Evolutionary conservation across 1,140 invertebrate species (phyloP).

Genomic region (Liolophura sinensis): DNA sequence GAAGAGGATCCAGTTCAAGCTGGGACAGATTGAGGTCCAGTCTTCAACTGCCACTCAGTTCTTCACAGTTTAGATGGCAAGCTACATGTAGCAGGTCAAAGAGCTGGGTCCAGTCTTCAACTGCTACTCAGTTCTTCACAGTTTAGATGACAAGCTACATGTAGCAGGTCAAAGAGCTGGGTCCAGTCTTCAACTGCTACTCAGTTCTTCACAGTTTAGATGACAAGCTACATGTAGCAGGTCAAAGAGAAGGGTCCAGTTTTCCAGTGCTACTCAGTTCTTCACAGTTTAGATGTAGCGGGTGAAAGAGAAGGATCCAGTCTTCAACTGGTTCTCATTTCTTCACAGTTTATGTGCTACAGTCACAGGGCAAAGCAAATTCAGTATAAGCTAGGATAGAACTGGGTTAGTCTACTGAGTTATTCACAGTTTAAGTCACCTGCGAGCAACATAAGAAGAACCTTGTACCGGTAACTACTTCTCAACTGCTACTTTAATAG

Average conservation of each 20-base stretch:
- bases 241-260: neutral
- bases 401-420: too few species aligned
- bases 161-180: conserved; percentile 89
- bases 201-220: conserved; percentile 80
- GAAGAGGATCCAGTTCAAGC: conserved; percentile 93
- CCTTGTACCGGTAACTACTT: too few species aligned
- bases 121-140: too few species aligned
- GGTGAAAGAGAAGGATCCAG: conserved; percentile 90
- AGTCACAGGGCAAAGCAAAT: too few species aligned
- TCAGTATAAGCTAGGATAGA: too few species aligned
- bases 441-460: too few species aligned
- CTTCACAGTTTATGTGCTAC: conserved; percentile 70
- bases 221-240: neutral
- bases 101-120: neutral
- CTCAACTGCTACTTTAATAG: too few species aligned
- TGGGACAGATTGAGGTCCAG: conserved; percentile 96
- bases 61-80: conserved; percentile 69
- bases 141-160: conserved; percentile 62
- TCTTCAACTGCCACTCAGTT: conserved; percentile 89
- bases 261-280: too few species aligned
- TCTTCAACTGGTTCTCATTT: conserved; percentile 89
- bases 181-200: conserved; percentile 90
- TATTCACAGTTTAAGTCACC: too few species aligned
- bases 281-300: too few species aligned
- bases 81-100: neutral